These are phyloP conservation scores for Drosophila rubida DNA, from an alignment of 2,888 invertebrate species.

Conservation along the genomic window DNA sequence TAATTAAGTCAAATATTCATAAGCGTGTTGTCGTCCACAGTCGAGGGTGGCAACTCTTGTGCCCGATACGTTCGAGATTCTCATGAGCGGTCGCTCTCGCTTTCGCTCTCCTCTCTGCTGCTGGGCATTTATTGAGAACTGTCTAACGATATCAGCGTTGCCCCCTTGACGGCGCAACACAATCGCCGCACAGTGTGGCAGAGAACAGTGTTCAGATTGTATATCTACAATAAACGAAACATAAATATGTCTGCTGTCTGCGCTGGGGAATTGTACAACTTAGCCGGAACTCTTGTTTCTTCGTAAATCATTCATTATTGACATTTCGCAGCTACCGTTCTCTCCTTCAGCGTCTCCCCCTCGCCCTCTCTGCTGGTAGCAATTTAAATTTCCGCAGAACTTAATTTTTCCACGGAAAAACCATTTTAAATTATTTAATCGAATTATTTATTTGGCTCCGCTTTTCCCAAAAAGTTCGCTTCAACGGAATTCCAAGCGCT, in stretches of 20 bases:
- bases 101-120: neutral
- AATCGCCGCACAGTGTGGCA: too few relatives aligned
- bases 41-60: conserved; percentile 2
- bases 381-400: conserved; percentile 3
- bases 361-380: neutral
- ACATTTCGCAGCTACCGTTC: conserved; percentile 4
- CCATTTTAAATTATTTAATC: neutral
- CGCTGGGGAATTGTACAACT: neutral
- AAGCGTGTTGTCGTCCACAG: neutral
- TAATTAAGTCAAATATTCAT: neutral
- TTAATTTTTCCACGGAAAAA: neutral
- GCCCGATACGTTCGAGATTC: conserved; percentile 29
- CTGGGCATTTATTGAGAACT: conserved; percentile 11
- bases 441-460: neutral
- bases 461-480: neutral
- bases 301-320: conserved; percentile 12
- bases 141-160: conserved; percentile 6
- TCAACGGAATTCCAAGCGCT: too few relatives aligned
- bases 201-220: conserved; percentile 5
- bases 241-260: conserved; percentile 1
- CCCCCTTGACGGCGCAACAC: neutral
- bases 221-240: too few relatives aligned
- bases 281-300: conserved; percentile 13
- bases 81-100: neutral
- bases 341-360: too few relatives aligned